These are phyloP conservation scores for Polyergus mexicanus DNA, from an alignment of 1,140 invertebrate species.

Conservation along the genomic window DNA sequence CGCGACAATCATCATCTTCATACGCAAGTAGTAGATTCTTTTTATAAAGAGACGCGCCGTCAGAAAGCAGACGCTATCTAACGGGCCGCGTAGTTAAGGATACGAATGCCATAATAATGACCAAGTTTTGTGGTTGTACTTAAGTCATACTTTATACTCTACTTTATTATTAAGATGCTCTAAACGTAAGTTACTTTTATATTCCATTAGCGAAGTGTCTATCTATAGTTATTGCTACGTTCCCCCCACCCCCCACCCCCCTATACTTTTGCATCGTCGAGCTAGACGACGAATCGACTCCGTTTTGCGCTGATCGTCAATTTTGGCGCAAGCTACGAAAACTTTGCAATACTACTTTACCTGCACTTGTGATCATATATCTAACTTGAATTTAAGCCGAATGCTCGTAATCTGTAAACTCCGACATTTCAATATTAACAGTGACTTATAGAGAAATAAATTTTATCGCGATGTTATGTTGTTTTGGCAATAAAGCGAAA, in stretches of 20 bases:
- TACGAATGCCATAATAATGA: constrained; percentile 87
- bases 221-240: constrained; percentile 64
- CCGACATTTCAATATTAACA: constrained; percentile 9
- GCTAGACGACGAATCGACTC: constrained; percentile 3
- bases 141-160: constrained; percentile 86
- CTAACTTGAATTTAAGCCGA: constrained; percentile 47
- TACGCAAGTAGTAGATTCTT: constrained; percentile 51
- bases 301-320: constrained; percentile 8
- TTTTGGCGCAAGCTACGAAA: constrained; percentile 29
- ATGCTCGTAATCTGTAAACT: constrained; percentile 1
- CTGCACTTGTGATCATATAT: constrained; percentile 54
- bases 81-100: constrained; percentile 78
- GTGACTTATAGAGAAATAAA: not conserved
- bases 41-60: constrained; percentile 62
- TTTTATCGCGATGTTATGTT: constrained; percentile 12
- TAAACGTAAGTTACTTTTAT: constrained; percentile 79
- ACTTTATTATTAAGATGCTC: constrained; percentile 76
- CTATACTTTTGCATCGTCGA: constrained; percentile 13
- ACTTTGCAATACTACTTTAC: constrained; percentile 42
- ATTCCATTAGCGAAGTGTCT: constrained; percentile 74
- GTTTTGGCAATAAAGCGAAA: not conserved
- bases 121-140: constrained; percentile 86
- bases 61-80: constrained; percentile 47
- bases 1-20: constrained; percentile 40
- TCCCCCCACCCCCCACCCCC: too few relatives aligned